Conservation (phyloP, 2,797 vertebrate genomes). For the Pantherophis alleghaniensis region DNA sequence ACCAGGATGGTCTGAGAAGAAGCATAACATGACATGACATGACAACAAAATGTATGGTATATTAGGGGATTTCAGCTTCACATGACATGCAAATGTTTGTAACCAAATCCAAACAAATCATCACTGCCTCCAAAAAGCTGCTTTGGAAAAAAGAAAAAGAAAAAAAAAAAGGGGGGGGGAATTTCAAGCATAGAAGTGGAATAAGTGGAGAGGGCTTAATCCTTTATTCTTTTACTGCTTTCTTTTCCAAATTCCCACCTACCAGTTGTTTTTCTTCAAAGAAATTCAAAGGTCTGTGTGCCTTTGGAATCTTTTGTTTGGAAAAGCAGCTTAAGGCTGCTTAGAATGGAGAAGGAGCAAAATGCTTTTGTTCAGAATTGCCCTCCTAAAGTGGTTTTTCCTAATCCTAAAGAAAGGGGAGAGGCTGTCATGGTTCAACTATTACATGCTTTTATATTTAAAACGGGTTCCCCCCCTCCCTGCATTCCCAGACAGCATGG, state of each 20-base stretch:
- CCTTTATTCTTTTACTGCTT: background rate
- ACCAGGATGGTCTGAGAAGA: background rate
- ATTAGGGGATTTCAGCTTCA: background rate
- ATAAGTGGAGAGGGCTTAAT: background rate
- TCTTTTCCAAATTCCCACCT: background rate
- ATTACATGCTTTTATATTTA: background rate
- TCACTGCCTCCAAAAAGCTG: background rate
- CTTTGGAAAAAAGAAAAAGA: background rate
- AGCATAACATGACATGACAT: background rate
- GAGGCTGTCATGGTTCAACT: background rate
- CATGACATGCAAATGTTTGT: background rate
- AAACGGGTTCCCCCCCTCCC: background rate
- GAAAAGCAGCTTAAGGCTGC: background rate
- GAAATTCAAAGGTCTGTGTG: background rate
- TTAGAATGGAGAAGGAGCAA: background rate
- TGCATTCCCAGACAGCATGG: background rate
- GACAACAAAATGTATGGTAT: background rate
- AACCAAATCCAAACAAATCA: background rate
- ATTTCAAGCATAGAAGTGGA: background rate
- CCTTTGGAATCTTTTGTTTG: background rate
- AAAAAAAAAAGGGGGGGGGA: fast-evolving
- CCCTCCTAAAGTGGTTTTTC: background rate
- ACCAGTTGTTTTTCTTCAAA: background rate
- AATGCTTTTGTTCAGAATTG: background rate
- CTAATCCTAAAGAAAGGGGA: background rate